A percentile compares a stretch with the other conserved stretches of the same genome.
These are phyloP conservation scores for Papilio xuthus DNA, from an alignment of 1,140 invertebrate genomes.

Conservation along the genomic window DNA sequence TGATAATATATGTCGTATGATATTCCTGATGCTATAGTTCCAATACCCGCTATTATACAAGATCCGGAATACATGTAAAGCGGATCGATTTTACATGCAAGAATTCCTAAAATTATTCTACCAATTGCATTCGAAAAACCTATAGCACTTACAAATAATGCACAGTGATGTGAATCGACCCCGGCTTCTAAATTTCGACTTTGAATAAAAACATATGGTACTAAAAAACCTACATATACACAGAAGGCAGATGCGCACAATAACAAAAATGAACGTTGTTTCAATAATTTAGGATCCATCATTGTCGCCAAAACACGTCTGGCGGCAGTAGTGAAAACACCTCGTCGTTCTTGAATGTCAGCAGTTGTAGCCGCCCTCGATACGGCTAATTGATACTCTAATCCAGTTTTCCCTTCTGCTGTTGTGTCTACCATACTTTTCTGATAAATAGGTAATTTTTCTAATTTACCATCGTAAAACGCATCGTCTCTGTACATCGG, in stretches of 20 bases:
- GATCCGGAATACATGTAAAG: conserved; percentile 53
- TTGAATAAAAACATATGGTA: conserved; percentile 69
- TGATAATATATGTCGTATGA: conserved; percentile 66
- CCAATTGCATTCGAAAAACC: conserved; percentile 66
- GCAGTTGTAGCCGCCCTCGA: conserved; percentile 66
- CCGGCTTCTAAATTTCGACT: conserved; percentile 58
- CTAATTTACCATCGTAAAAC: conserved; percentile 90
- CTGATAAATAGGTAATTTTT: conserved; percentile 88
- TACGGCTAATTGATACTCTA: conserved; percentile 76
- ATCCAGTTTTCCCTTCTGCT: conserved; percentile 61
- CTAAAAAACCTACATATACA: conserved; percentile 66
- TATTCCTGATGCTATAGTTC: conserved; percentile 60
- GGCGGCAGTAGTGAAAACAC: conserved; percentile 69
- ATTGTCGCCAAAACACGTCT: conserved; percentile 75
- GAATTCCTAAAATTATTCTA: conserved; percentile 58
- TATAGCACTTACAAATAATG: conserved; percentile 66
- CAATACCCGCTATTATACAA: conserved; percentile 53
- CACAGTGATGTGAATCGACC: conserved; percentile 54
- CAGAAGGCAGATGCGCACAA: conserved; percentile 64
- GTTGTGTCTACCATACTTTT: conserved; percentile 77
- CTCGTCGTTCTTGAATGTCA: conserved; percentile 68
- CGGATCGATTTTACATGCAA: conserved; percentile 65
- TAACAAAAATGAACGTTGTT: conserved; percentile 61
- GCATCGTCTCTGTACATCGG: conserved; percentile 93
- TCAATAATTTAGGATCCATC: conserved; percentile 71